These are phyloP conservation scores for Galerucella pusilla DNA, from an alignment of 2,888 invertebrate genomes.

Conservation along the genomic window DNA sequence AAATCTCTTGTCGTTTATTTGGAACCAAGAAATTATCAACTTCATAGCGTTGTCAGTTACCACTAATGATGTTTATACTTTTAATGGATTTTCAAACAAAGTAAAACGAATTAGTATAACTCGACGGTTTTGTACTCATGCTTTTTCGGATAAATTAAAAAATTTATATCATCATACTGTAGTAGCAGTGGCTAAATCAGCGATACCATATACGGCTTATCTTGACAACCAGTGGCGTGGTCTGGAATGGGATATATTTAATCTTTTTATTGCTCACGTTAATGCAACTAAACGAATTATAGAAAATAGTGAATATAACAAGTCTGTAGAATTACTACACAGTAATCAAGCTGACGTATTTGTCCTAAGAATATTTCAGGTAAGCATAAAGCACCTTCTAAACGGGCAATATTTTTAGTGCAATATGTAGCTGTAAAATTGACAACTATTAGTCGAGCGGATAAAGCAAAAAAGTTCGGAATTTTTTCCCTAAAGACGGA, in stretches of 20 bases:
- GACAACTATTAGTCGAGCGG: too few relatives aligned
- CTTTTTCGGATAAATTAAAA: slow-evolving; percentile 20
- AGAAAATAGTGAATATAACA: slow-evolving; percentile 16
- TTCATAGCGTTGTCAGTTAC: slow-evolving; percentile 11
- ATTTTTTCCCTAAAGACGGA: too few relatives aligned
- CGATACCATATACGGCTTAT: slow-evolving; percentile 11
- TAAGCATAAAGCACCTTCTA: slow-evolving; percentile 6
- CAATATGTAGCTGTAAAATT: too few relatives aligned
- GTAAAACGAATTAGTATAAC: not conserved
- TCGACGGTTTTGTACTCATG: slow-evolving; percentile 6
- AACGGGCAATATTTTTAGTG: too few relatives aligned
- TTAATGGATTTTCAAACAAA: slow-evolving; percentile 18
- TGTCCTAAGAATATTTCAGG: slow-evolving; percentile 22
- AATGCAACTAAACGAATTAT: slow-evolving; percentile 20
- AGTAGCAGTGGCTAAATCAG: slow-evolving; percentile 5
- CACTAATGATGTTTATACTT: slow-evolving; percentile 17
- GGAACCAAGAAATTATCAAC: slow-evolving; percentile 24
- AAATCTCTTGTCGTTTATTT: slow-evolving; percentile 6
- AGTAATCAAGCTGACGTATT: slow-evolving; percentile 27
- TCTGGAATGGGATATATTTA: slow-evolving; percentile 10
- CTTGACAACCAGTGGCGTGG: slow-evolving; percentile 27
- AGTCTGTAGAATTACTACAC: slow-evolving; percentile 9
- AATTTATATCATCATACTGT: slow-evolving; percentile 25
- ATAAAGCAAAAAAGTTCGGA: too few relatives aligned
- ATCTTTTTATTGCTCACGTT: slow-evolving; percentile 19